Base-by-base conservation (phyloP, 2,113 vertebrate genomes). In the Ramphastos sulfuratus region DNA sequence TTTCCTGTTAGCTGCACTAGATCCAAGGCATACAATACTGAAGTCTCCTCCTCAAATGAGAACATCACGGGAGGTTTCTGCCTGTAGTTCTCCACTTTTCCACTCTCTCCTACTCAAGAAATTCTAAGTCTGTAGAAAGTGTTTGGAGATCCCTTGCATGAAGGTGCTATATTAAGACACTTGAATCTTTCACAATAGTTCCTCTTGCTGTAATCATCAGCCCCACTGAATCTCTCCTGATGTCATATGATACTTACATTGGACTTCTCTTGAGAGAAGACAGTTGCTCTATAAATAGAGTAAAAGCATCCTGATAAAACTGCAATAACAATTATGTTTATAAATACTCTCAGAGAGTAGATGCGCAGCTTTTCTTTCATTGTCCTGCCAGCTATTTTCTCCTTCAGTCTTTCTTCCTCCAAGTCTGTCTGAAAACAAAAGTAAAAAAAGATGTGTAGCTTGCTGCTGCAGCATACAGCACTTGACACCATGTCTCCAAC, bases 231-330 rank as follows among this genome's bases (percentile, higher is more conserved):
- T 64, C 20, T 81, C 55, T 65, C 27, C 54, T 77, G 37, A 37
- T 9, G 23, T 66, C 16, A 59, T 12, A 24, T 42, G 50, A 85
- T 89, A 96, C 97, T 97, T 85, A 98, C 98, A 5, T 6, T 95
- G 24, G 96, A 97, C 56, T 97, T 96, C 67, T 97, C 93, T 91
- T 99, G 99, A 7, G 99, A 99, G 97, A 98, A 98, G 89, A 96
- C 92, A 50, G 99, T 99, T 71, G 98, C 99, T 64, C n/a, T 58
- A 83, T 99, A 99, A 93, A 99, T 99, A 67, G 97, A 97, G 93
- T 98, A 99, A 96, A 99, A 99, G 82, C 99, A 99, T 6, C 86
- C 97, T 1, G 92, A 97, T 82, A 99, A 95, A 11, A 99, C 97
- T 1, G 92, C 97, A 14, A 99, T 69, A 42, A 99, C 99, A 7